Evolutionary conservation across 2,113 vertebrate species (phyloP).

Genomic region (Axis porcinus): DNA sequence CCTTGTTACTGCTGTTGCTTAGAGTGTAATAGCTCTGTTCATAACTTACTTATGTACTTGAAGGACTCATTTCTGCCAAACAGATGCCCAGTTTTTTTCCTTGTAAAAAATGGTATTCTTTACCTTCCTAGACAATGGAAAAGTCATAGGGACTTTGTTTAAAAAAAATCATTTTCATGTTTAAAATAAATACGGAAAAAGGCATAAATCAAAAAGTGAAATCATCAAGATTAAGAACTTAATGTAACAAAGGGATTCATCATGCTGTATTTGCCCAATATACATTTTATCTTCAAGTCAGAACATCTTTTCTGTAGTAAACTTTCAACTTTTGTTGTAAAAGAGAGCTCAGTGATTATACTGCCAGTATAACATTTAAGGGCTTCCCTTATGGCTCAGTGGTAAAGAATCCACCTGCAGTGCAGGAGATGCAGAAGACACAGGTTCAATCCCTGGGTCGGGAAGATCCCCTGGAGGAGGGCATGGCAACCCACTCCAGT

Average conservation of each 20-base stretch:
- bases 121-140: not conserved
- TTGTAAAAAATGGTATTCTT: conserved; percentile 41
- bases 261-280: not conserved
- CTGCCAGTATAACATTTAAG: not conserved
- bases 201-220: conserved; percentile 18
- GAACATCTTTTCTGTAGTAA: not conserved
- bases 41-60: conserved; percentile 75
- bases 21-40: conserved; percentile 65
- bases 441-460: not conserved
- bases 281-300: not conserved
- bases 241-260: not conserved
- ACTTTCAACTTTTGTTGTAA: not conserved
- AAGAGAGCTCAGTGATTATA: not conserved
- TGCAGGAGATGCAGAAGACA: not conserved
- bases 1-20: conserved; percentile 69
- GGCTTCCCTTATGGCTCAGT: not conserved
- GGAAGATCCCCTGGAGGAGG: not conserved
- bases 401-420: not conserved
- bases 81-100: conserved; percentile 68
- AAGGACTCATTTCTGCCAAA: conserved; percentile 78
- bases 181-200: conserved; percentile 11
- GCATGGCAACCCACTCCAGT: not conserved
- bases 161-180: conserved; percentile 27
- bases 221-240: not conserved
- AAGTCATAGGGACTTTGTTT: not conserved